Conservation (phyloP, 2,888 invertebrate species). For the Platycheirus albimanus region DNA sequence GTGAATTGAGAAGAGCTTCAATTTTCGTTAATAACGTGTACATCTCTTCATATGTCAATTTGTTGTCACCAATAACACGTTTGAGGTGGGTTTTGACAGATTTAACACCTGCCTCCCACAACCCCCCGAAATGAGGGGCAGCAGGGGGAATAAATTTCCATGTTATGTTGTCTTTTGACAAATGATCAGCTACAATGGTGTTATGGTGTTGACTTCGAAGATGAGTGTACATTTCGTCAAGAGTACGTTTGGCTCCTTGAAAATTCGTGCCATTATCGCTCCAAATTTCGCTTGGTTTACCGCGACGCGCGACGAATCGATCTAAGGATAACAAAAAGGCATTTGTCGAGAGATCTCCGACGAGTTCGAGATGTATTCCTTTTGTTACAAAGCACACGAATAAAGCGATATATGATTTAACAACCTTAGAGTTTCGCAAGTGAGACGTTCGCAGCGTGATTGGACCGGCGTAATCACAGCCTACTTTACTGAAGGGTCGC, state of each 20-base stretch:
- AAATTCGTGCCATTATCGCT: neutral
- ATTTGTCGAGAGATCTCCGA: too few relatives aligned
- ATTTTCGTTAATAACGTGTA: constrained; percentile 47
- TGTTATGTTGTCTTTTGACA: neutral
- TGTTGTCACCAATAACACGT: too few relatives aligned
- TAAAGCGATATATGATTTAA: neutral
- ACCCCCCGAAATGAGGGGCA: constrained; percentile 2
- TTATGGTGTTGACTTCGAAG: constrained; percentile 6
- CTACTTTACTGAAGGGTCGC: constrained; percentile 9
- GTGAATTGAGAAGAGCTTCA: constrained; percentile 52
- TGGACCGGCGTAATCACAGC: constrained; percentile 2
- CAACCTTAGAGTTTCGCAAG: too few relatives aligned
- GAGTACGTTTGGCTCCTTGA: neutral
- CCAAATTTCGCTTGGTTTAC: constrained; percentile 17
- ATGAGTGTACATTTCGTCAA: neutral
- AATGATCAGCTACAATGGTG: constrained; percentile 14
- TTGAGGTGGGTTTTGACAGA: neutral
- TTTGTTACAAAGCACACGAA: neutral
- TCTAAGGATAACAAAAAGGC: neutral
- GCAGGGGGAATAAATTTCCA: constrained; percentile 14
- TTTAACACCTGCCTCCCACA: constrained; percentile 3
- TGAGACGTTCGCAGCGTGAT: neutral
- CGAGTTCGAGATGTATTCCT: neutral
- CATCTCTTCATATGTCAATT: too few relatives aligned
- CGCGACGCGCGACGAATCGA: constrained; percentile 21